These are phyloP conservation scores for Cryptoprocta ferox DNA, from an alignment of 2,797 vertebrate genomes.

Conservation along the genomic window DNA sequence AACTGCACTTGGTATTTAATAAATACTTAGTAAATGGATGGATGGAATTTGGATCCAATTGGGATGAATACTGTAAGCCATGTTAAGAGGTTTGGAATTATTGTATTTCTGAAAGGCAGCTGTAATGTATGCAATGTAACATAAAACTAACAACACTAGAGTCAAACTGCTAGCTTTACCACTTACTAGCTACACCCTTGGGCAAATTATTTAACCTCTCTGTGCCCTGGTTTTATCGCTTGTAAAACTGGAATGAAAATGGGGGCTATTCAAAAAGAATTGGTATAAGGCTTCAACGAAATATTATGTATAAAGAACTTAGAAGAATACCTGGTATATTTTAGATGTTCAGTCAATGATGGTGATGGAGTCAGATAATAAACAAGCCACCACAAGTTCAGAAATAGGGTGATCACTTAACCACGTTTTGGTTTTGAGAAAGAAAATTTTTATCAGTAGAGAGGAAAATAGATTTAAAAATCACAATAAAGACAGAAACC, in stretches of 20 bases:
- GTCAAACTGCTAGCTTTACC: background rate
- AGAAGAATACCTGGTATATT: background rate
- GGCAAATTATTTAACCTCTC: no score
- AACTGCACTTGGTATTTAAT: background rate
- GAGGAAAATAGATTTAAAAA: background rate
- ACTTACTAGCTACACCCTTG: background rate
- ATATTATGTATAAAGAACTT: background rate
- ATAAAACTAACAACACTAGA: background rate
- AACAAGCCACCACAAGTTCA: background rate
- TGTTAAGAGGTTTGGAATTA: background rate
- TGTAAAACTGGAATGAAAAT: no score
- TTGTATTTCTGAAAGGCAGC: background rate
- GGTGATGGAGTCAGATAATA: background rate
- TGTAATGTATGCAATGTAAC: background rate
- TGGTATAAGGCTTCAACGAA: background rate
- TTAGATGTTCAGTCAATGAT: background rate
- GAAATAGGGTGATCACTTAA: background rate
- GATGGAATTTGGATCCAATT: background rate
- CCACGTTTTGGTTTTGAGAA: background rate
- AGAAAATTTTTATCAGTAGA: background rate
- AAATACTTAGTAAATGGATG: background rate
- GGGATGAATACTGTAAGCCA: background rate
- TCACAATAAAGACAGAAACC: background rate
- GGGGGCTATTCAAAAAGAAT: no score
- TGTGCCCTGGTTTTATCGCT: no score